Evolutionary conservation across 2,113 vertebrate genomes (phyloP).

Genomic region (Cyanoderma ruficeps): DNA sequence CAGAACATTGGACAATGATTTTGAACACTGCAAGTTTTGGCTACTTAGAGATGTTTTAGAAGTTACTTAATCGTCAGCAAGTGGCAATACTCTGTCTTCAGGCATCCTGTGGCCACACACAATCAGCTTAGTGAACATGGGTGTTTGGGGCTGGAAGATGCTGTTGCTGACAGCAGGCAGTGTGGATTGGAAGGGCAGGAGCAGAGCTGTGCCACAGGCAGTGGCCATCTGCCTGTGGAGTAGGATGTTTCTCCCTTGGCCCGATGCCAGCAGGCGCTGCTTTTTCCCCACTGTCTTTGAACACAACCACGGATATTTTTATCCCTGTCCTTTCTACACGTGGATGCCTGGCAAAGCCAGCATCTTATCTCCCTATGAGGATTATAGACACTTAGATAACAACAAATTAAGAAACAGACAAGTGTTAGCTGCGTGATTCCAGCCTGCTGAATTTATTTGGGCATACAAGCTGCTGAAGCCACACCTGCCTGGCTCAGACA

Average conservation of each 20-base stretch:
- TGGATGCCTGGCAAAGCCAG: neutral
- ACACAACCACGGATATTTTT: neutral
- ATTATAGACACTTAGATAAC: neutral
- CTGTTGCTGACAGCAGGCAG: accelerated
- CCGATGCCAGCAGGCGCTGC: neutral
- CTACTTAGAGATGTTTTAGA: neutral
- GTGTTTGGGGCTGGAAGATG: neutral
- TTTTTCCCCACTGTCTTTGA: accelerated
- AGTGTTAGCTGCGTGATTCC: accelerated
- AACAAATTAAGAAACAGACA: neutral
- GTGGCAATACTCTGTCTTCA: neutral
- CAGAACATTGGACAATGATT: neutral
- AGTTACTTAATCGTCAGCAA: neutral
- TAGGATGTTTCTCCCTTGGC: neutral
- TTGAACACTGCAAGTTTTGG: neutral
- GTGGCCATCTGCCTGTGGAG: neutral
- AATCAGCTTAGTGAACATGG: neutral
- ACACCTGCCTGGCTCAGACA: neutral
- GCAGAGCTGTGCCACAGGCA: neutral
- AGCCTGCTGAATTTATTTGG: neutral
- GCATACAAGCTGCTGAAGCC: neutral
- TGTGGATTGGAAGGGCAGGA: neutral
- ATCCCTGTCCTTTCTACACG: neutral
- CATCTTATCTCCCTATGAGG: neutral
- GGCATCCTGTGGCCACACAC: accelerated